phyloP scores from a whole-genome alignment of 2,888 invertebrate species.

The Campoletis raptor region DNA sequence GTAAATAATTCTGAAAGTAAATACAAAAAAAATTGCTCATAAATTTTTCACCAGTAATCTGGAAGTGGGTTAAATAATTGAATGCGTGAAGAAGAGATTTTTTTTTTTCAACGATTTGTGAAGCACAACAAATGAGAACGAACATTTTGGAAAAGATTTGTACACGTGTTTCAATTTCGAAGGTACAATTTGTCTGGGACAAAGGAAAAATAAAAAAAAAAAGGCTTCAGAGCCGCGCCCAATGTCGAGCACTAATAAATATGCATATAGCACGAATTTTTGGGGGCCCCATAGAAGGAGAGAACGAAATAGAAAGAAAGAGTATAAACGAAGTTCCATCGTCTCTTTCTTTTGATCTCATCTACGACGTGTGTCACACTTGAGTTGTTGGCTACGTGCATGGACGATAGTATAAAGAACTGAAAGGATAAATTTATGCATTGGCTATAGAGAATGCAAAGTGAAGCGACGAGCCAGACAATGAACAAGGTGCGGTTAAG shows the following conservation, averaged over 20 bases:
- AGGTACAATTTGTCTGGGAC: neutral
- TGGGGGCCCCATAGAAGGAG: conserved; percentile 8
- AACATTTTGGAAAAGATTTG: conserved; percentile 23
- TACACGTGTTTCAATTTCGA: conserved; percentile 2
- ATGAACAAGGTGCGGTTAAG: conserved; percentile 65
- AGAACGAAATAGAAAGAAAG: conserved; percentile 10
- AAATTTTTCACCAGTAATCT: neutral
- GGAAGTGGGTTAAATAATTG: neutral
- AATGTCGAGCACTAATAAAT: conserved; percentile 37
- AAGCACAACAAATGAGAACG: conserved; percentile 9
- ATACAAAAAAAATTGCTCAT: neutral
- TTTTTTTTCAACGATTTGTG: neutral
- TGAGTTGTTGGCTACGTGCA: conserved; percentile 3
- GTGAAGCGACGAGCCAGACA: conserved; percentile 59
- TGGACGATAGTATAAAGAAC: conserved; percentile 31
- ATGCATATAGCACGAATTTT: conserved; percentile 51
- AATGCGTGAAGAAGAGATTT: neutral
- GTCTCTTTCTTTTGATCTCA: conserved; percentile 57
- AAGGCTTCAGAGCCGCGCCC: conserved; percentile 8
- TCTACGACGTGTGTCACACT: conserved; percentile 31
- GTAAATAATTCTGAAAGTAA: neutral
- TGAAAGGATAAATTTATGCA: conserved; percentile 65
- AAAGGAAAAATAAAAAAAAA: conserved; percentile 14
- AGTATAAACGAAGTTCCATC: conserved; percentile 22
- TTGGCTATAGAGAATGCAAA: conserved; percentile 58